phyloP scores from a whole-genome alignment of 2,113 vertebrate species.

The Ariopsis seemanni region DNA sequence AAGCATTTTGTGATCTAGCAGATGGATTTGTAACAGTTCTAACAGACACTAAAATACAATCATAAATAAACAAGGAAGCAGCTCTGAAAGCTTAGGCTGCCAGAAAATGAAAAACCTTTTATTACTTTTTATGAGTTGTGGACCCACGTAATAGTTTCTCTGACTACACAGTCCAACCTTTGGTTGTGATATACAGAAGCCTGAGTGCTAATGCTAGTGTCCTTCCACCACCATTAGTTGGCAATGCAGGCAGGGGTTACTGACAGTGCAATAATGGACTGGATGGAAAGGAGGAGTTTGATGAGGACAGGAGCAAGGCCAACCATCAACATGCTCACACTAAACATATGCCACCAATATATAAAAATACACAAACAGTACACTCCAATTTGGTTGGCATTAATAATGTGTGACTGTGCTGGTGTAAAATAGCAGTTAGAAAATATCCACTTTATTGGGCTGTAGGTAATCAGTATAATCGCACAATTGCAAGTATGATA shows the following conservation, averaged over 20 bases:
- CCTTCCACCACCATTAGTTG: slow-evolving; percentile 36
- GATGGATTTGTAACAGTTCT: slow-evolving; percentile 23
- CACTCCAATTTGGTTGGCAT: not conserved
- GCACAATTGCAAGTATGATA: not conserved
- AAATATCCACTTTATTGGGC: not conserved
- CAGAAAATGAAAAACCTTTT: not conserved
- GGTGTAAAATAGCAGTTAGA: not conserved
- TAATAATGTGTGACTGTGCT: not conserved
- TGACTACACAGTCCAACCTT: not conserved
- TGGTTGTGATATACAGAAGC: not conserved
- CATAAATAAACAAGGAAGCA: not conserved
- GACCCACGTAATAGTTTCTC: not conserved
- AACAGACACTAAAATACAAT: slow-evolving; percentile 3
- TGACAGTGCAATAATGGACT: not conserved
- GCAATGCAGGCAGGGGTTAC: slow-evolving; percentile 16
- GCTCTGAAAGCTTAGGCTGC: not conserved
- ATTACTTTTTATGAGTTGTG: not conserved
- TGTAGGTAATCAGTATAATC: not conserved
- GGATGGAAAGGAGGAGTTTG: not conserved
- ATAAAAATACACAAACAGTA: not conserved
- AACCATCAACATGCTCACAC: not conserved
- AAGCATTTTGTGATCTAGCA: not conserved
- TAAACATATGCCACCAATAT: not conserved
- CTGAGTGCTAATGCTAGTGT: slow-evolving; percentile 20
- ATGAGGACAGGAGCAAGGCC: slow-evolving; percentile 1